phyloP scores from a whole-genome alignment of 2,113 vertebrate species.

The Buteo buteo region DNA sequence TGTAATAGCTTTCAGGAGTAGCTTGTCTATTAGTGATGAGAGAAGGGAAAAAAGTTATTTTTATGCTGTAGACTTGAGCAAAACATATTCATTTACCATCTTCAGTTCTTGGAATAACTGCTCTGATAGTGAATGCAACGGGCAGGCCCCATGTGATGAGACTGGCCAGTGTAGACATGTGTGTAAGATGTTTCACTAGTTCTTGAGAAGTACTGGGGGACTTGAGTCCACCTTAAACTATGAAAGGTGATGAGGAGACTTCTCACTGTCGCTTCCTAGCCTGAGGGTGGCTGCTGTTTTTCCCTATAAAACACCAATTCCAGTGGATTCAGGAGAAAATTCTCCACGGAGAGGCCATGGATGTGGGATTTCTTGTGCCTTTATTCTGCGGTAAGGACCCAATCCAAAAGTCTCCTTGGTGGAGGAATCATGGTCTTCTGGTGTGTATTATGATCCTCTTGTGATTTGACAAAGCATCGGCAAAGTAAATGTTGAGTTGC shows the following conservation, averaged over 20 bases:
- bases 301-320: not conserved
- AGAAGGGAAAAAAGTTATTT: not conserved
- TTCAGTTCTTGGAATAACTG: not conserved
- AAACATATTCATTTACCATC: not conserved
- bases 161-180: fast-evolving
- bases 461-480: not conserved
- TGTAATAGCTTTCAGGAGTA: not conserved
- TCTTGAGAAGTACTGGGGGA: not conserved
- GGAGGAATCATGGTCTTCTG: not conserved
- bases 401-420: not conserved
- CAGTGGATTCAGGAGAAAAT: not conserved
- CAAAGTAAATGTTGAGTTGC: not conserved
- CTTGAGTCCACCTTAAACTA: not conserved
- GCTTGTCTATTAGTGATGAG: not conserved
- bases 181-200: not conserved
- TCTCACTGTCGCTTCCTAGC: not conserved
- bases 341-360: not conserved
- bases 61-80: not conserved
- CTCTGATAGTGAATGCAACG: not conserved
- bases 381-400: not conserved
- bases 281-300: not conserved
- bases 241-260: not conserved
- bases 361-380: not conserved
- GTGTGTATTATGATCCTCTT: not conserved
- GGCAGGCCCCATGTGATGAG: not conserved